A percentile compares a stretch with the other conserved stretches of the same genome.
Evolutionary conservation across 1,140 invertebrate genomes (phyloP).

Genomic region (Procambarus virginalis): DNA sequence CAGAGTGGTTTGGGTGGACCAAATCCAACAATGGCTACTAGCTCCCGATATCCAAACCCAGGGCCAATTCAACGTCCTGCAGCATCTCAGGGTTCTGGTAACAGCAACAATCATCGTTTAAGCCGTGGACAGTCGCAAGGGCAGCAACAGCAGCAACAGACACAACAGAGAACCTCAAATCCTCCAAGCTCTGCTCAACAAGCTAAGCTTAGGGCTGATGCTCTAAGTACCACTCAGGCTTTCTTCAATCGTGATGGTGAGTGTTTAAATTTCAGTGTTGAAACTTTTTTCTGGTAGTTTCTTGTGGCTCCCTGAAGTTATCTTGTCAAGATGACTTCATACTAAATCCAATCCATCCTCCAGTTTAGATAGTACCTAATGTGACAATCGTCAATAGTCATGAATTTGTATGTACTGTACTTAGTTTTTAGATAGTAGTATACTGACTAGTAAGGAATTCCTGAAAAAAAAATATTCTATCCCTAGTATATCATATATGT

Average conservation of each 20-base stretch:
- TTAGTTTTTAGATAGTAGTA: too few species aligned
- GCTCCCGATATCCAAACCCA: slow-evolving; percentile 56
- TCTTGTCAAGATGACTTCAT: too few species aligned
- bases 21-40: slow-evolving; percentile 35
- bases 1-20: slow-evolving; percentile 38
- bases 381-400: too few species aligned
- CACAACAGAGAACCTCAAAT: slow-evolving; percentile 62
- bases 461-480: background rate
- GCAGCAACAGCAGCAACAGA: slow-evolving; percentile 48
- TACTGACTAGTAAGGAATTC: too few species aligned
- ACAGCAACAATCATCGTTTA: slow-evolving; percentile 31
- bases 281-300: background rate
- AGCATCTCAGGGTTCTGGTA: slow-evolving; percentile 50
- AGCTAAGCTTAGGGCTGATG: slow-evolving; percentile 72
- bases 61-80: slow-evolving; percentile 70
- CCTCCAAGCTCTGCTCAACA: slow-evolving; percentile 72
- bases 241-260: slow-evolving; percentile 72
- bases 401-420: too few species aligned
- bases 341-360: too few species aligned
- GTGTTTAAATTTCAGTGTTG: background rate
- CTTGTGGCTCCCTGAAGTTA: too few species aligned
- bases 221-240: slow-evolving; percentile 72
- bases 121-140: slow-evolving; percentile 42
- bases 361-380: too few species aligned
- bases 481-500: background rate